Percentiles rank a stretch among this genome's conserved stretches.
Conservation (phyloP, 2,797 vertebrate genomes). For the Tokudaia muenninki region DNA sequence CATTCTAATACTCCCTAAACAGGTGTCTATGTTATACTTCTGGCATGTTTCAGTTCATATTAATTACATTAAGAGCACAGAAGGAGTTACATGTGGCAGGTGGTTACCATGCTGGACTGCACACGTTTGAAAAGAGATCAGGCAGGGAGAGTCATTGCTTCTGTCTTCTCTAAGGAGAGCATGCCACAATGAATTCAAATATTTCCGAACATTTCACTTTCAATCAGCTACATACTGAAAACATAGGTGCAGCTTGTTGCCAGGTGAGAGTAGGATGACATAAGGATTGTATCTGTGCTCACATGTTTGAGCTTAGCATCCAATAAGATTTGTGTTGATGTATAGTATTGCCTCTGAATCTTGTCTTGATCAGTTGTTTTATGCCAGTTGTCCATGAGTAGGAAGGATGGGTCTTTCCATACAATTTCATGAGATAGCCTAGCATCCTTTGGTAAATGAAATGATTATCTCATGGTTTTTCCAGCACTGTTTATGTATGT, state of each 20-base stretch:
- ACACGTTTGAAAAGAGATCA: neutral
- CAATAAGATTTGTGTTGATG: neutral
- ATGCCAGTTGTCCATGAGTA: neutral
- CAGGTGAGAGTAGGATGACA: neutral
- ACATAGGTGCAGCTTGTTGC: neutral
- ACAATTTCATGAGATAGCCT: neutral
- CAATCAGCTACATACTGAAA: neutral
- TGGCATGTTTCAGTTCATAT: neutral
- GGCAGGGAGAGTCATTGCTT: neutral
- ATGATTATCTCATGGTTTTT: neutral
- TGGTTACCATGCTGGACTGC: neutral
- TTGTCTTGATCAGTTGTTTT: neutral
- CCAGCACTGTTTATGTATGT: neutral
- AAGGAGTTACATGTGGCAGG: neutral
- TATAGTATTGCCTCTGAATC: neutral
- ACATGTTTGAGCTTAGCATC: neutral
- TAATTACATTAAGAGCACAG: neutral
- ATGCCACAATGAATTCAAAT: neutral
- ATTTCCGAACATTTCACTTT: slow-evolving; percentile 2
- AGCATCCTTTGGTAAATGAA: neutral
- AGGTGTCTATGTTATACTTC: neutral
- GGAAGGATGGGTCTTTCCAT: neutral
- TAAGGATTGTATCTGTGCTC: neutral
- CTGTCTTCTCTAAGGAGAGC: slow-evolving; percentile 1
- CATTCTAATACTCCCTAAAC: neutral